These are phyloP conservation scores for Mythimna ferrago DNA, from an alignment of 2,888 invertebrate species.

Conservation along the genomic window DNA sequence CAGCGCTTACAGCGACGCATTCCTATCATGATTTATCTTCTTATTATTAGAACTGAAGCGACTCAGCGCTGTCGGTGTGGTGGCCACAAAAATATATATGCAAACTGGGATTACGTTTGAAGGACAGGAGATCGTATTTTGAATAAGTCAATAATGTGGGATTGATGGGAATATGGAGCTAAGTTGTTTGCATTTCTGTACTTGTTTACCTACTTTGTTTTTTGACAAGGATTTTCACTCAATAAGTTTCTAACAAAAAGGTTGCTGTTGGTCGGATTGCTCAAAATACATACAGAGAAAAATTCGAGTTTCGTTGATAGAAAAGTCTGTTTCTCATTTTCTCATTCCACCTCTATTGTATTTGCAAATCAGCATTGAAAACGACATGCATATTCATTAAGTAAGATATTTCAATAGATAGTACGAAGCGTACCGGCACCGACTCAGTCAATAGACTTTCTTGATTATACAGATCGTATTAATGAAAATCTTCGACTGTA, in stretches of 20 bases:
- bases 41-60: constrained; percentile 56
- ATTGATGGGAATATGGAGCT: constrained; percentile 25
- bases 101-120: constrained; percentile 56
- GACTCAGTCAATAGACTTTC: constrained; percentile 2
- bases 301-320: neutral
- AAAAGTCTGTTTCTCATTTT: neutral
- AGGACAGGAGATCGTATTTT: constrained; percentile 47
- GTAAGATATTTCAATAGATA: constrained; percentile 5
- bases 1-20: constrained; percentile 59
- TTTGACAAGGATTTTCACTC: neutral
- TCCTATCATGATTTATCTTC: constrained; percentile 59
- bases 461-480: constrained; percentile 25
- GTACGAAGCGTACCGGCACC: constrained; percentile 11
- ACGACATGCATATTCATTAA: constrained; percentile 17
- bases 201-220: neutral
- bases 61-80: constrained; percentile 45
- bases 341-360: constrained; percentile 10
- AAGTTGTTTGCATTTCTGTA: constrained; percentile 15
- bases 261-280: no score
- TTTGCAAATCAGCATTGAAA: constrained; percentile 7
- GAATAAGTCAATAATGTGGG: constrained; percentile 35
- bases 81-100: constrained; percentile 55
- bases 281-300: neutral
- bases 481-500: constrained; percentile 19
- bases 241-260: neutral